Base-by-base conservation (phyloP, 1,140 invertebrate species). In the Ceratina japonica region DNA sequence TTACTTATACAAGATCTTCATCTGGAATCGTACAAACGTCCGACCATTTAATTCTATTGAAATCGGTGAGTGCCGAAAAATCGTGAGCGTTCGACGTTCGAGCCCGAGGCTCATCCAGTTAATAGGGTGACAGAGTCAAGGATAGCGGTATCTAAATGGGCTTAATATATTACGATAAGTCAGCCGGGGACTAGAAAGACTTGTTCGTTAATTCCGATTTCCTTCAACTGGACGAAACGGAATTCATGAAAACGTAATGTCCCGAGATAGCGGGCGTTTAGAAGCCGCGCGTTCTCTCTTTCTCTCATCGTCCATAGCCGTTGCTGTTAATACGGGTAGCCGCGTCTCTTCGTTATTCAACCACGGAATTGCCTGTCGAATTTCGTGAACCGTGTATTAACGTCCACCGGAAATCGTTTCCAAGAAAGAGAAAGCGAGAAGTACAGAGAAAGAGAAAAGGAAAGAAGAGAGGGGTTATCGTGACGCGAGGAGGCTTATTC, bases 121-220 rank as follows among this genome's bases (percentile, higher is more conserved):
- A 58, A 70, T 71, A 76, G 61, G 78, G 70, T 81, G 79, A 84
- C 27, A 79, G 84, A 63, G 84, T 78, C 66, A 73, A 62, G 75
- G 79, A 84, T 79, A 82, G 65, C 75, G 66, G 24, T 85, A 85
- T 85, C 72, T 82, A 79, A 85, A 86, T 54, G 66, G 20, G 81
- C 52, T 73, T 62, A 63, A 62, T 82, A 68, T 82, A 79, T 75
- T 71, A 73, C 49, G 83, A 79, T 85, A 82, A 81, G 68, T 56
- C 52, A n/a, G 4, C 16, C 31, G 31, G 58, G 44, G 37, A 56
- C 65, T 58, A 58, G 37, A 82, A 82, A 82, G 63, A 64, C 68
- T 68, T 58, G 52, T 49, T 61, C 54, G 66, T 78, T 74, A 58
- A 78, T 77, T 58, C 63, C 62, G 24, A 56, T 75, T 79, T 73